Conservation (phyloP, 1,140 invertebrate genomes). For the Drosophila setifemur region DNA sequence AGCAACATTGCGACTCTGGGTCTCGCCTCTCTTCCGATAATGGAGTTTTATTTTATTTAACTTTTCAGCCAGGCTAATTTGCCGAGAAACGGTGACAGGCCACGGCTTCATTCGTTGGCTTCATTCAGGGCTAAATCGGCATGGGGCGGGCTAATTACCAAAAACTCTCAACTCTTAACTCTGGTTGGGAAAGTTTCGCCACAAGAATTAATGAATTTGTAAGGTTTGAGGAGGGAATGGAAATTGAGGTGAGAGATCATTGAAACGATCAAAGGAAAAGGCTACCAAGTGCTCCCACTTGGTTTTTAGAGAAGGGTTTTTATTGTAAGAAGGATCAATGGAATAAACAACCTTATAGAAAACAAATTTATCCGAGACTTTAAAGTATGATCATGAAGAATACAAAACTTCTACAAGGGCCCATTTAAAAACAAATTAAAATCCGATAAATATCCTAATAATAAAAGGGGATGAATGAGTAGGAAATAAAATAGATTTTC, state of each 20-base stretch:
- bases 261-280: conserved; percentile 14
- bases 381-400: no score
- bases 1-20: conserved; percentile 37
- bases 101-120: no score
- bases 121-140: conserved; percentile 40
- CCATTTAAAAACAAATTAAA: no score
- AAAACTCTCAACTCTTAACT: conserved; percentile 18
- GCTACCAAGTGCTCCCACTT: no score
- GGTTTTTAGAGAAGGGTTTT: no score
- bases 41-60: conserved; percentile 46
- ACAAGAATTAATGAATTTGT: conserved; percentile 54
- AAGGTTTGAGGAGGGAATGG: not conserved
- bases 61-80: conserved; percentile 43
- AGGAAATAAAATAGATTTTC: no score
- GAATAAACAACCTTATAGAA: no score
- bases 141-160: conserved; percentile 49
- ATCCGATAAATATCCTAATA: no score
- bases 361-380: no score
- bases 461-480: no score
- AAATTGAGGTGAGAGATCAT: conserved; percentile 4
- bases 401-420: no score
- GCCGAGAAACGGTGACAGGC: conserved; percentile 48
- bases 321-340: no score
- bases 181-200: conserved; percentile 57
- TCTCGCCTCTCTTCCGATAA: conserved; percentile 29